Evolutionary conservation across 2,797 vertebrate species (phyloP).

Genomic region (Meriones psammophilus): DNA sequence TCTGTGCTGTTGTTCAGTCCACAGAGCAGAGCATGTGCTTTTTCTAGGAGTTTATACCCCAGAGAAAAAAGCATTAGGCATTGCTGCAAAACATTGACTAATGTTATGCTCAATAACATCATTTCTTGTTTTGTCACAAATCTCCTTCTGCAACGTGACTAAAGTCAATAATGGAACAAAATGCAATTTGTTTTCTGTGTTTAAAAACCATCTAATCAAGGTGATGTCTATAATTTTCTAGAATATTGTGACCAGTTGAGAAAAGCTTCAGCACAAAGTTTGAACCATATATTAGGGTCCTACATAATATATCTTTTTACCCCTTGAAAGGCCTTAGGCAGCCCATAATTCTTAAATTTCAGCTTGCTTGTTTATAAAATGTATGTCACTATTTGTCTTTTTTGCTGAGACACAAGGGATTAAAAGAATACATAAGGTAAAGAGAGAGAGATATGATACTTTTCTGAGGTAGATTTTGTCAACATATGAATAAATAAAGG

Average conservation of each 20-base stretch:
- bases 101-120: background rate
- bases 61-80: background rate
- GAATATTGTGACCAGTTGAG: constrained; percentile 1
- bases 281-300: background rate
- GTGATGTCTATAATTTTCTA: constrained; percentile 48
- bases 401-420: background rate
- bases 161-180: constrained; percentile 13
- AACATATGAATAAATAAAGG: background rate
- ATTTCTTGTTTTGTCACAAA: constrained; percentile 26
- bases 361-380: constrained; percentile 47
- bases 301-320: background rate
- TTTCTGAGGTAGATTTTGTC: background rate
- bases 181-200: constrained; percentile 20
- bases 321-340: background rate
- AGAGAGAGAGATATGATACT: background rate
- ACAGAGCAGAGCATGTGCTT: background rate
- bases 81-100: background rate
- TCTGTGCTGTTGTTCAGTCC: background rate
- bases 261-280: background rate
- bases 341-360: background rate
- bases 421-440: background rate
- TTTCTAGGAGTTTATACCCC: background rate
- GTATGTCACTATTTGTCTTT: background rate
- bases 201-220: constrained; percentile 45
- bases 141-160: background rate